Conservation (phyloP, 2,113 vertebrate species). For the Dryoscopus gambensis region DNA sequence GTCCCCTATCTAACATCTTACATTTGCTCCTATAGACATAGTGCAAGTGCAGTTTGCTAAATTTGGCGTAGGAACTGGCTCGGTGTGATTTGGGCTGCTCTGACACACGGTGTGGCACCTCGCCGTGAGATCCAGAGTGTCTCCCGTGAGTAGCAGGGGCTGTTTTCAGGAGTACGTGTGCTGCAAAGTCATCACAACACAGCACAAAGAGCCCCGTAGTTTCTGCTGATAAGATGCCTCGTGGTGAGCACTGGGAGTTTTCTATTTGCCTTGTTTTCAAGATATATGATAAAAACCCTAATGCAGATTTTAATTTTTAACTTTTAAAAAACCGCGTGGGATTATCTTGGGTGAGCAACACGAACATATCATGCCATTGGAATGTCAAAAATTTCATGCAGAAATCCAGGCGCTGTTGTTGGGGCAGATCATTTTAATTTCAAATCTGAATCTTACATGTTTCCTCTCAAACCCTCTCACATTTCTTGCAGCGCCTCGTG, state of each 20-base stretch:
- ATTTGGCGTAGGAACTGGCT: neutral
- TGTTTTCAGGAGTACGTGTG: neutral
- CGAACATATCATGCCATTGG: neutral
- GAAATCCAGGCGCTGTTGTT: neutral
- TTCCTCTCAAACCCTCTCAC: neutral
- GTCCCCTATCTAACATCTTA: neutral
- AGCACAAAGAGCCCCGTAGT: neutral
- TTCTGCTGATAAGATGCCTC: neutral
- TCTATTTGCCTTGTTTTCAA: neutral
- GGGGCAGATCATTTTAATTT: neutral
- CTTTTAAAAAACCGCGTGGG: neutral
- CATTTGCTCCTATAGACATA: fast-evolving
- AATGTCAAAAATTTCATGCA: neutral
- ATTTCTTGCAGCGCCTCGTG: neutral
- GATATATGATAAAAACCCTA: neutral
- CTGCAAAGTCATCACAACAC: neutral
- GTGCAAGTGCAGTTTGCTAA: neutral
- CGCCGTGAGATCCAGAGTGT: fast-evolving
- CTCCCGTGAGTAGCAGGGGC: neutral
- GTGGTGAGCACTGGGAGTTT: neutral
- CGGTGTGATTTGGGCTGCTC: neutral
- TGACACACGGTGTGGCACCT: neutral
- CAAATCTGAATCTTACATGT: neutral
- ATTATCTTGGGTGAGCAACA: neutral
- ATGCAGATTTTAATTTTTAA: neutral